Evolutionary conservation across 1,140 invertebrate genomes (phyloP).

Genomic region (Drosophila lini): DNA sequence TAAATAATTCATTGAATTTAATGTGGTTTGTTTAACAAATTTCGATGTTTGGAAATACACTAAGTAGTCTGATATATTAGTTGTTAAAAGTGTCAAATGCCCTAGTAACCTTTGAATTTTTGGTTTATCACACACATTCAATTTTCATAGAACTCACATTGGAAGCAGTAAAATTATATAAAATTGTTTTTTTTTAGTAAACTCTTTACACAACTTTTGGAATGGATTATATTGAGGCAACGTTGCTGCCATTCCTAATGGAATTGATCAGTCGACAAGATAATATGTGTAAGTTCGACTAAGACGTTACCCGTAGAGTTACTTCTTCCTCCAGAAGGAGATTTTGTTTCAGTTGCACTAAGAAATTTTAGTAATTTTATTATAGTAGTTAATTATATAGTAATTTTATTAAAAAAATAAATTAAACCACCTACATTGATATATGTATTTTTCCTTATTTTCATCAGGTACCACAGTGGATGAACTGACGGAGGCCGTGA

Average conservation of each 20-base stretch:
- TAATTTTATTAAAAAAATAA: background rate
- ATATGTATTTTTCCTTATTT: background rate
- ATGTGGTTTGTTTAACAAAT: conserved; percentile 13
- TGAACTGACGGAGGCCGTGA: conserved; percentile 8
- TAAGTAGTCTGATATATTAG: background rate
- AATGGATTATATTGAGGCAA: conserved; percentile 36
- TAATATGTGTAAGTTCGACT: background rate
- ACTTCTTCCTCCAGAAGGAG: background rate
- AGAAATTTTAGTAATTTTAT: background rate
- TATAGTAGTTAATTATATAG: no score
- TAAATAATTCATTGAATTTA: conserved; percentile 34
- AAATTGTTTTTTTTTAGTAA: background rate
- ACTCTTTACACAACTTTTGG: conserved; percentile 17
- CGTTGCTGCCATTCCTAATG: conserved; percentile 48
- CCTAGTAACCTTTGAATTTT: background rate
- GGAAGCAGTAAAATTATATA: background rate
- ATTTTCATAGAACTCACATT: background rate
- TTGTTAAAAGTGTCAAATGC: background rate
- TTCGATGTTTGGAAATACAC: background rate
- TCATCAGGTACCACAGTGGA: conserved; percentile 28
- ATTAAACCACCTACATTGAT: background rate
- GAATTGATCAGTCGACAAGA: conserved; percentile 40
- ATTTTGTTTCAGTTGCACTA: no score
- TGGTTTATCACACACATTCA: background rate
- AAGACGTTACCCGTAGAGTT: background rate